Evolutionary conservation across 64 coral and sea anemone genomes (phyloP).

Genomic region (Dendronephthya gigantea): DNA sequence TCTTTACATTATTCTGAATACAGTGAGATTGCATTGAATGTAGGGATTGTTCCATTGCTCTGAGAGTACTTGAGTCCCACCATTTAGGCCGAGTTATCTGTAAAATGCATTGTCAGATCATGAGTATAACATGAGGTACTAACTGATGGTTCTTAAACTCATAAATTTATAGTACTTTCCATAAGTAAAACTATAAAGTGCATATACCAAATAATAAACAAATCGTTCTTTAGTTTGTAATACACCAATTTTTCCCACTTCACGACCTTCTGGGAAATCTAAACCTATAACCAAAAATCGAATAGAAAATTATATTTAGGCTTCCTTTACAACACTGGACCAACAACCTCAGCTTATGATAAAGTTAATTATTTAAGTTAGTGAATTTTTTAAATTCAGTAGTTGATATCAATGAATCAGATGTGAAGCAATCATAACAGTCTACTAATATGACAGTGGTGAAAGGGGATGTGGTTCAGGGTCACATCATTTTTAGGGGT

Average conservation of each 20-base stretch:
- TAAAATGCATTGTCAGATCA: neutral
- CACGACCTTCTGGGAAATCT: neutral
- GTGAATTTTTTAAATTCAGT: no score
- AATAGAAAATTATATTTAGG: neutral
- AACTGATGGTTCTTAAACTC: neutral
- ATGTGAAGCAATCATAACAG: no score
- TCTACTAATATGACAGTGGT: no score
- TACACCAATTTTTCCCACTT: neutral
- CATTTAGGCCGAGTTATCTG: conserved; percentile 2
- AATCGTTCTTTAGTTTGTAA: neutral
- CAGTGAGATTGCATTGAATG: neutral
- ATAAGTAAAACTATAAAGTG: no score
- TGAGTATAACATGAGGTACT: neutral
- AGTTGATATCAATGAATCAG: no score
- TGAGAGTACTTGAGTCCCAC: neutral
- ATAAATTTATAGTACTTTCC: no score
- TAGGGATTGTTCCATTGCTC: neutral
- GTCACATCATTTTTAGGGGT: no score
- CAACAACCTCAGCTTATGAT: neutral
- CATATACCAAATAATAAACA: conserved; percentile 17
- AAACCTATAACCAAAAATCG: neutral
- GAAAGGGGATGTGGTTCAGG: no score
- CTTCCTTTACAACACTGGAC: neutral
- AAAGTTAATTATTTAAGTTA: no score
- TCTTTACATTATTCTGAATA: neutral